phyloP scores from a whole-genome alignment of 2,888 invertebrate species.

The Cynaeus angustus region DNA sequence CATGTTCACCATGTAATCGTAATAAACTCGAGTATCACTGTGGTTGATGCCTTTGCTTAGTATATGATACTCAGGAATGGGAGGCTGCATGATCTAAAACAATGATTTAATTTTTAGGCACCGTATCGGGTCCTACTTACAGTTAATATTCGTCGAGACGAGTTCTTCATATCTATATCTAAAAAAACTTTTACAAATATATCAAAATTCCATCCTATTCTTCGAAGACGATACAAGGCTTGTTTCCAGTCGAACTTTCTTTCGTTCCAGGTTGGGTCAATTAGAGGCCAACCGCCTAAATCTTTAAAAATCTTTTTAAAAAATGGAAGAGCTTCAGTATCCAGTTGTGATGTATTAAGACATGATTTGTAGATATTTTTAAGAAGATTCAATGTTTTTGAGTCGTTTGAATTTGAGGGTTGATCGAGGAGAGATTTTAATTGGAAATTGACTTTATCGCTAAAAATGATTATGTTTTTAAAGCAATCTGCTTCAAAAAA shows the following conservation, averaged over 20 bases:
- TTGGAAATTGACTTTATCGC: constrained; percentile 12
- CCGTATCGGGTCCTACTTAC: not conserved
- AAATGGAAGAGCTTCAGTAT: constrained; percentile 42
- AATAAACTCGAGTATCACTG: constrained; percentile 45
- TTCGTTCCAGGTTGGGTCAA: constrained; percentile 56
- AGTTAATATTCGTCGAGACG: constrained; percentile 14
- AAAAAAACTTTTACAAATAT: constrained; percentile 51
- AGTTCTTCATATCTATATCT: constrained; percentile 34
- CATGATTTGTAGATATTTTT: constrained; percentile 65
- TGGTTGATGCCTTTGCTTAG: constrained; percentile 47
- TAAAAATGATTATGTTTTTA: not conserved
- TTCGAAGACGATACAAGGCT: constrained; percentile 45
- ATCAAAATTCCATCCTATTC: constrained; percentile 47
- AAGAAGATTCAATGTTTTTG: constrained; percentile 69
- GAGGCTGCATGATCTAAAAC: constrained; percentile 51
- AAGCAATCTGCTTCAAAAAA: too few species aligned
- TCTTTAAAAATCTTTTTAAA: constrained; percentile 49
- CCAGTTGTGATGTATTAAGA: constrained; percentile 52
- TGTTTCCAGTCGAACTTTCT: constrained; percentile 54
- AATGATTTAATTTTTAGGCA: constrained; percentile 21
- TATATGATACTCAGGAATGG: constrained; percentile 24
- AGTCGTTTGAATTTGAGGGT: constrained; percentile 60
- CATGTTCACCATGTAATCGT: constrained; percentile 52
- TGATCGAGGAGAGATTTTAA: constrained; percentile 27
- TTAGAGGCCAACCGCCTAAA: constrained; percentile 60